Base-by-base conservation (phyloP, 2,797 vertebrate genomes). In the Arctocebus calabarensis region DNA sequence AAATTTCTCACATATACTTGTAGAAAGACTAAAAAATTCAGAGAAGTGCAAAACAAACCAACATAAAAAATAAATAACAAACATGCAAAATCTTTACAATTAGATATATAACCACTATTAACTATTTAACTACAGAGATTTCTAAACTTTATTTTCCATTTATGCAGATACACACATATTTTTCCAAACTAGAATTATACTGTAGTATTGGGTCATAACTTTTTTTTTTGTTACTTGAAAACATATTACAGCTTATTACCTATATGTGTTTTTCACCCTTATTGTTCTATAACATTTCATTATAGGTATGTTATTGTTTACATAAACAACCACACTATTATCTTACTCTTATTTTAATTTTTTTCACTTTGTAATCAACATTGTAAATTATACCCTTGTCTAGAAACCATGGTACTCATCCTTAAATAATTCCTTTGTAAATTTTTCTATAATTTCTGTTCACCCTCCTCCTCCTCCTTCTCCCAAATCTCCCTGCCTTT, bases 351-450 rank as follows among this genome's bases (percentile, higher is more conserved):
- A 61, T 45, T 89, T 48, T 37, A 64, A 25, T 43, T 57, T 74
- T 64, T 92, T 79, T 89, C 16, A 84, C n/a, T 92, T 92, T 68
- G 57, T 77, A 88, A 78, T 29, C 75, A 66, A 55, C 79, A 70
- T 20, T 77, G 32, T 75, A 95, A 91, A 84, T 93, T 79, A 27
- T 0, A 64, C n/a, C 23, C 14, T 93, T 73, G 5, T 85, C 94
- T 93, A 82, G 71, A 91, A 71, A 68, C 1, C 10, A 57, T 77
- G 81, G 84, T 5, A 84, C 14, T 14, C 34, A 87, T 87, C 13
- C n/a, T 96, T 96, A 94, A 94, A 66, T 91, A 96, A 57, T 78
- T 89, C 11, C n/a, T 78, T 45, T n/a, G 25, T 40, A 90, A 91
- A 87, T 77, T 68, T 73, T 90, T 86, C 27, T 75, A 34, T 17